A percentile compares a stretch with the other conserved stretches of the same genome.
Evolutionary conservation across 2,797 vertebrate species (phyloP).

Genomic region (Petrocephalus schoutedeni): DNA sequence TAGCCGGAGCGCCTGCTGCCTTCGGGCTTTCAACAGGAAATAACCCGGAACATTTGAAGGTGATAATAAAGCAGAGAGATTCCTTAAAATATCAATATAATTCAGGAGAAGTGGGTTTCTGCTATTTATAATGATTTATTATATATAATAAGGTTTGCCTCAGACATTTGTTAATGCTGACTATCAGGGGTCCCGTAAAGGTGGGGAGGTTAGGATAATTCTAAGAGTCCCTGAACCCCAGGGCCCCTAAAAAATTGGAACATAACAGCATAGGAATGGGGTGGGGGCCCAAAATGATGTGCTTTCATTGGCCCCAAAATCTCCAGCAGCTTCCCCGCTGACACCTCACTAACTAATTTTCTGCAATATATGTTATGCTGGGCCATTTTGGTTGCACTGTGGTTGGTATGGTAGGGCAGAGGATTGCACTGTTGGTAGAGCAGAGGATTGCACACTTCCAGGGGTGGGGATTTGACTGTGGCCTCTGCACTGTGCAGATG

Average conservation of each 20-base stretch:
- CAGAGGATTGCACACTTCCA: neutral
- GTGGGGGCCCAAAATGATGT: too few species aligned
- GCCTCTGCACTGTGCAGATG: neutral
- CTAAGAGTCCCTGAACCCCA: too few species aligned
- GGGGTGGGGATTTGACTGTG: neutral
- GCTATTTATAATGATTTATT: neutral
- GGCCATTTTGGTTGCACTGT: neutral
- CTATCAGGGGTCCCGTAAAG: too few species aligned
- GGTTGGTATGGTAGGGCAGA: neutral
- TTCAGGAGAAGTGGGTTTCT: neutral
- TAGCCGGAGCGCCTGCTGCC: constrained; percentile 40
- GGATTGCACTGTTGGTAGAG: neutral
- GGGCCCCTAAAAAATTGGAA: too few species aligned
- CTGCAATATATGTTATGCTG: neutral
- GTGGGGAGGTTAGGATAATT: too few species aligned
- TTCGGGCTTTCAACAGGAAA: constrained; percentile 17
- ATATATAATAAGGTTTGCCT: neutral
- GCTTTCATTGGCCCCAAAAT: too few species aligned
- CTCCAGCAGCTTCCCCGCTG: too few species aligned
- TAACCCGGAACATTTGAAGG: neutral
- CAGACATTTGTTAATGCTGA: neutral
- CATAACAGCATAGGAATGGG: too few species aligned
- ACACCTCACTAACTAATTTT: neutral
- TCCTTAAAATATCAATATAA: neutral
- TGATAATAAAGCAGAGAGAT: neutral